Percentiles rank a stretch among this genome's conserved stretches.
Conservation (phyloP, 2,113 vertebrate genomes). For the Amphiprion percula region DNA sequence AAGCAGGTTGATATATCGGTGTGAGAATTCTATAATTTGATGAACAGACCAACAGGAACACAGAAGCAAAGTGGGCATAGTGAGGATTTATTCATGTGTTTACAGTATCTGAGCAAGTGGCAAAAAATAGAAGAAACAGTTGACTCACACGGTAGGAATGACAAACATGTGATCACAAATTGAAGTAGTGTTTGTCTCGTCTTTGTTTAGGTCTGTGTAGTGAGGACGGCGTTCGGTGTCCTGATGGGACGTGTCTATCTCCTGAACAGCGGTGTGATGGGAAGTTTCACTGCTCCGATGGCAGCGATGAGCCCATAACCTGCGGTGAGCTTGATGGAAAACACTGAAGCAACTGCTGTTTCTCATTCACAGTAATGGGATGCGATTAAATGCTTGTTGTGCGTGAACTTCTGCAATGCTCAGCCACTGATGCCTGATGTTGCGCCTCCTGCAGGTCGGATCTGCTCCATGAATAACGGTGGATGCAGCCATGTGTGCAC, state of each 20-base stretch:
- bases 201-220: constrained; percentile 62
- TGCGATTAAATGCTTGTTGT: background rate
- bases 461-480: constrained; percentile 86
- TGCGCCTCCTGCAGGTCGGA: constrained; percentile 77
- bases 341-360: background rate
- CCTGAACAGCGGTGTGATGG: constrained; percentile 79
- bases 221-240: constrained; percentile 64
- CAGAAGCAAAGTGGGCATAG: too few species aligned
- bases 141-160: background rate
- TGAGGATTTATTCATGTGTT: too few species aligned
- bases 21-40: too few species aligned
- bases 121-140: too few species aligned
- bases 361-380: too few species aligned
- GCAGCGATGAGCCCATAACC: constrained; percentile 80
- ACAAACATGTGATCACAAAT: background rate
- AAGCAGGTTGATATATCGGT: too few species aligned
- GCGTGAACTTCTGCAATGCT: background rate
- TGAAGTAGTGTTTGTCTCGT: background rate
- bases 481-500: constrained; percentile 87
- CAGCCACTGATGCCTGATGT: background rate
- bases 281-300: constrained; percentile 74
- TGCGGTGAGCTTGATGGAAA: constrained; percentile 62
- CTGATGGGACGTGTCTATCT: constrained; percentile 74
- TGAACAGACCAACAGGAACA: too few species aligned
- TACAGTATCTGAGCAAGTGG: too few species aligned